A percentile compares a stretch with the other conserved stretches of the same genome.
Evolutionary conservation across 1,140 invertebrate species (phyloP).

Genomic region (Nilaparvata lugens): DNA sequence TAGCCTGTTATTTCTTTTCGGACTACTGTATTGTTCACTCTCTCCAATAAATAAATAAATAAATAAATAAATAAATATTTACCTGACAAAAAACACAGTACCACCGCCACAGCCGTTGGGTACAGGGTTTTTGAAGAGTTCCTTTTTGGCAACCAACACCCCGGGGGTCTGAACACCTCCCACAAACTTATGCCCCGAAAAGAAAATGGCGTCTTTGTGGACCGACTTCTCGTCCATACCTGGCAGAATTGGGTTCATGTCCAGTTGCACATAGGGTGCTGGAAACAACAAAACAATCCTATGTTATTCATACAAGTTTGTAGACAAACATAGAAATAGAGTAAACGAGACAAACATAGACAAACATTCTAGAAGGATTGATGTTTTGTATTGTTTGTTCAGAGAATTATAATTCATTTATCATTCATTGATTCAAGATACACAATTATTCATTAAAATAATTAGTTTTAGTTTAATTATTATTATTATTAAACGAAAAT

Average conservation of each 20-base stretch:
- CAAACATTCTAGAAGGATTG: too few species aligned
- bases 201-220: constrained; percentile 83
- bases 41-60: too few species aligned
- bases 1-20: too few species aligned
- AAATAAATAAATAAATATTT: too few species aligned
- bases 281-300: constrained; percentile 25
- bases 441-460: too few species aligned
- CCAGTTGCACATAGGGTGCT: constrained; percentile 69
- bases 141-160: constrained; percentile 56
- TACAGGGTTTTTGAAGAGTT: constrained; percentile 44
- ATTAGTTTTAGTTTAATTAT: too few species aligned
- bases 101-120: constrained; percentile 50
- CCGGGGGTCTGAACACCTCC: constrained; percentile 82
- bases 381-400: too few species aligned
- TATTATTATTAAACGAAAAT: too few species aligned
- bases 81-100: constrained; percentile 49
- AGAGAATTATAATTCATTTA: too few species aligned
- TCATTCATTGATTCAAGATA: too few species aligned
- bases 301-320: constrained; percentile 10
- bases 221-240: constrained; percentile 56
- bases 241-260: constrained; percentile 74
- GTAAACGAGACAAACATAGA: too few species aligned
- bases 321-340: background rate
- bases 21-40: too few species aligned
- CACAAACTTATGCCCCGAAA: constrained; percentile 85